phyloP scores from a whole-genome alignment of 2,888 invertebrate genomes.

The Amitus sp. region DNA sequence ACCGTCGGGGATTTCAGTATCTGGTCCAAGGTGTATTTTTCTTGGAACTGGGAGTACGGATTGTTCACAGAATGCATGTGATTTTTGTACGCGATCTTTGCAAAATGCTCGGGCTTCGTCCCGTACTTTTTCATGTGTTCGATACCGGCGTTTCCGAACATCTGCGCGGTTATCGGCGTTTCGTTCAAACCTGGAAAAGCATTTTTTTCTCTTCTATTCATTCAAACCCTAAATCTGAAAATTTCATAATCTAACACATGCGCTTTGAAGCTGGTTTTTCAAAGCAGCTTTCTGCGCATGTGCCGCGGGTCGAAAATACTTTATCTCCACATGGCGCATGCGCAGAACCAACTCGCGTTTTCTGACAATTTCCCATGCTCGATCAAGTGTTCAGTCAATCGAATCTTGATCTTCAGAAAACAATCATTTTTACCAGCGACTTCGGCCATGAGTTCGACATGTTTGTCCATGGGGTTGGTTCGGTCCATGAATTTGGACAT shows the following conservation, averaged over 20 bases:
- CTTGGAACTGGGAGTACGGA: constrained; percentile 95
- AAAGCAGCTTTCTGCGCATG: too few relatives aligned
- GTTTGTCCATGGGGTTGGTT: constrained; percentile 90
- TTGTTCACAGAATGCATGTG: constrained; percentile 97
- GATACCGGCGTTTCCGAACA: constrained; percentile 95
- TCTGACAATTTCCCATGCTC: too few relatives aligned
- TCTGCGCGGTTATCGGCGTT: constrained; percentile 91
- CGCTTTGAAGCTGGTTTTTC: too few relatives aligned
- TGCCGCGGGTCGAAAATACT: too few relatives aligned
- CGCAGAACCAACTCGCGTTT: too few relatives aligned
- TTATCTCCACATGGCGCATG: too few relatives aligned
- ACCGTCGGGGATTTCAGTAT: constrained; percentile 89
- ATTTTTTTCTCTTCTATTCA: too few relatives aligned
- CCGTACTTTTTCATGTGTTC: constrained; percentile 98
- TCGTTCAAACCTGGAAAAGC: constrained; percentile 75
- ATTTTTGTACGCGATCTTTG: constrained; percentile 98
- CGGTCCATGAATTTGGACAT: constrained; percentile 80
- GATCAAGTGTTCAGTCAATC: too few relatives aligned
- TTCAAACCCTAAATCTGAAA: background rate
- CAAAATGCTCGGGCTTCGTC: constrained; percentile 91
- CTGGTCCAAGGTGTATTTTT: constrained; percentile 91
- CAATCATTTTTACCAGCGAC: constrained; percentile 75
- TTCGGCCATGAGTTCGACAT: constrained; percentile 86
- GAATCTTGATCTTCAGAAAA: too few relatives aligned
- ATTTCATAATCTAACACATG: too few relatives aligned